Conservation (phyloP, 2,113 vertebrate species). For the Porphyrio hochstetteri region DNA sequence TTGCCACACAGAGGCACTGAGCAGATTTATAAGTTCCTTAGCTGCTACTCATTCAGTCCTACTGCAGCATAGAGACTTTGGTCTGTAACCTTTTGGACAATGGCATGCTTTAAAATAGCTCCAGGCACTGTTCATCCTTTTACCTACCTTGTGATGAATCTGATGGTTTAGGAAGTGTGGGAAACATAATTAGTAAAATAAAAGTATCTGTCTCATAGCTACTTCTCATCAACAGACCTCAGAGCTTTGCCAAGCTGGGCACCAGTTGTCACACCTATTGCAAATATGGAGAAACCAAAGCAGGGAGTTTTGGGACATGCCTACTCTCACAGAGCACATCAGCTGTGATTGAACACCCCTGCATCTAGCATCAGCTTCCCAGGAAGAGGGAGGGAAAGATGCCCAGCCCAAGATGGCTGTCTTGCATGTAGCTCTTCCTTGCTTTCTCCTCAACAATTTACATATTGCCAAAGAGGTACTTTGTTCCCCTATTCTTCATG, state of each 20-base stretch:
- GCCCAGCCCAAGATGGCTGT: accelerated
- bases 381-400: background rate
- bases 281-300: background rate
- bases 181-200: background rate
- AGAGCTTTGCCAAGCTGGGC: background rate
- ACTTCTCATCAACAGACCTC: background rate
- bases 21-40: background rate
- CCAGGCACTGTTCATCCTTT: background rate
- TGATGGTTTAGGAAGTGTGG: background rate
- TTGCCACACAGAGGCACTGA: background rate
- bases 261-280: background rate
- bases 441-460: background rate
- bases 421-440: background rate
- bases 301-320: background rate
- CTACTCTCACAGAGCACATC: background rate
- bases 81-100: background rate
- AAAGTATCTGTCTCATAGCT: background rate
- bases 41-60: background rate
- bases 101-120: background rate
- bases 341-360: background rate
- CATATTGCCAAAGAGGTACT: background rate
- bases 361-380: background rate
- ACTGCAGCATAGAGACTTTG: background rate
- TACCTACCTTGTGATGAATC: background rate
- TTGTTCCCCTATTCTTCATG: background rate